Evolutionary conservation across 1,140 invertebrate species (phyloP).

Genomic region (Leptopilina clavipes): DNA sequence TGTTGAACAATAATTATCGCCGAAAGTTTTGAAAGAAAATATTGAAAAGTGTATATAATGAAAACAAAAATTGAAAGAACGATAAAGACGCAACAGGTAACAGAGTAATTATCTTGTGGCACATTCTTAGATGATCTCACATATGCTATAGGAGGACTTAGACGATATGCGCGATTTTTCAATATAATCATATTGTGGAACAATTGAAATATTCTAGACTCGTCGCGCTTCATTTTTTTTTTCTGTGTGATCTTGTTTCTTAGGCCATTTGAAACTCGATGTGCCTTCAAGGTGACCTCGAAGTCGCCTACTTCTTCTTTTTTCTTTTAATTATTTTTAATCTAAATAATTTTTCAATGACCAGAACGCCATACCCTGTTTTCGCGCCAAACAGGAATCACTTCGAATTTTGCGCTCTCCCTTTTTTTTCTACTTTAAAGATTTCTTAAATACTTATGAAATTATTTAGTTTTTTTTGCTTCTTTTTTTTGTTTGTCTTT

Average conservation of each 20-base stretch:
- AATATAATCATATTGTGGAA: neutral
- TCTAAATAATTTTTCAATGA: constrained; percentile 27
- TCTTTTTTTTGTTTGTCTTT: constrained; percentile 38
- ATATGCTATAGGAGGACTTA: constrained; percentile 48
- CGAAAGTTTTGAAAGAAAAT: neutral
- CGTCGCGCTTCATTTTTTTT: neutral
- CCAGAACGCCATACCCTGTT: constrained; percentile 51
- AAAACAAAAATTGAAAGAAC: constrained; percentile 46
- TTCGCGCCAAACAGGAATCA: constrained; percentile 53
- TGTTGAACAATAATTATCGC: neutral
- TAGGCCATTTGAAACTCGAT: constrained; percentile 52
- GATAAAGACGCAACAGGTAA: constrained; percentile 64
- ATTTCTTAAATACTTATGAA: constrained; percentile 36
- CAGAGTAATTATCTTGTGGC: constrained; percentile 64
- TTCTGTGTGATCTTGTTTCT: constrained; percentile 10
- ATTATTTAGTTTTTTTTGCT: constrained; percentile 12
- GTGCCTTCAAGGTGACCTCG: constrained; percentile 39
- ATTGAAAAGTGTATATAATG: neutral
- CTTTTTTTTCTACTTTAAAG: neutral
- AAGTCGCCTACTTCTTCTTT: constrained; percentile 43
- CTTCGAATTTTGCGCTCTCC: constrained; percentile 25
- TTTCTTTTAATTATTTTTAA: neutral
- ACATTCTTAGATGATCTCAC: constrained; percentile 63
- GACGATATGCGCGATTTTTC: constrained; percentile 31
- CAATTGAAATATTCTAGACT: neutral